These are phyloP conservation scores for Himantopus leucocephalus DNA, from an alignment of 2,113 vertebrate genomes.

Conservation along the genomic window DNA sequence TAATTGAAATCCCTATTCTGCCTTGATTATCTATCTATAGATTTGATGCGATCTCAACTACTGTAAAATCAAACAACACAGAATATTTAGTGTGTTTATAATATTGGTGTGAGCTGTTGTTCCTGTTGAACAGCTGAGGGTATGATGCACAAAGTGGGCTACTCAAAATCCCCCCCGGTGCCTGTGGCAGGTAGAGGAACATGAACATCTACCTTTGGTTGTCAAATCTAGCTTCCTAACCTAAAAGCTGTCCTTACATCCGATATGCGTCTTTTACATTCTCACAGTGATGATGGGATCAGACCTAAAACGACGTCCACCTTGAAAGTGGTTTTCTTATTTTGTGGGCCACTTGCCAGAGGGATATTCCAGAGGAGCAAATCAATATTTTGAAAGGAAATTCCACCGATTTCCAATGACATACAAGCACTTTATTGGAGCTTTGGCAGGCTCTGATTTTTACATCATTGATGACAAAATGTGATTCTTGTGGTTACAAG, in stretches of 20 bases:
- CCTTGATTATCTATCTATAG: background rate
- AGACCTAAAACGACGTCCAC: background rate
- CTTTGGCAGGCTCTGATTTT: background rate
- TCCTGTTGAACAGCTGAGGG: background rate
- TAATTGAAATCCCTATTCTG: background rate
- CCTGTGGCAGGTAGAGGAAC: background rate
- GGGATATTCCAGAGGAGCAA: background rate
- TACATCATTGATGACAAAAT: background rate
- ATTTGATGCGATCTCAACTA: background rate
- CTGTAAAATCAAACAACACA: background rate
- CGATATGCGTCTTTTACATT: background rate
- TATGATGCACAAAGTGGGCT: background rate
- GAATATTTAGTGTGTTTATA: background rate
- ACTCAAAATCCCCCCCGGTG: background rate
- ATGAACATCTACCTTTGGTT: background rate
- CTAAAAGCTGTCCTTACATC: background rate
- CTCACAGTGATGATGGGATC: background rate
- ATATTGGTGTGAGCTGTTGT: background rate
- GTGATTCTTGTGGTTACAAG: background rate
- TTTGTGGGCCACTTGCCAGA: background rate
- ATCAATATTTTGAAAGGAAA: background rate
- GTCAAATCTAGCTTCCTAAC: background rate
- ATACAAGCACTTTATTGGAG: rapidly evolving
- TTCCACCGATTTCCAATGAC: background rate
- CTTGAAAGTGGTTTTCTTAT: background rate